Conservation (phyloP, 2,888 invertebrate genomes). For the Athalia cordata region DNA sequence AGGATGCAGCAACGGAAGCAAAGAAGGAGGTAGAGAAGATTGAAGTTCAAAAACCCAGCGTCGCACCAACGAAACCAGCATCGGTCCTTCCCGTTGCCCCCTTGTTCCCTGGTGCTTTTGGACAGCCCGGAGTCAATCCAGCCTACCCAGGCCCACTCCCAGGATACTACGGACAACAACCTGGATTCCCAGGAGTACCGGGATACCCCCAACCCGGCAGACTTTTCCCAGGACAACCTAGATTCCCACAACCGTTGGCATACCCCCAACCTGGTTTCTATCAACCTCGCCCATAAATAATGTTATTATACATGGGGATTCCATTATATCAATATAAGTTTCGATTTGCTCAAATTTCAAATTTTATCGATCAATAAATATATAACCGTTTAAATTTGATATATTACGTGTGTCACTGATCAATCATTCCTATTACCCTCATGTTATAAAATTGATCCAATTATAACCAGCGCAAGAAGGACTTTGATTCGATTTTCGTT, state of each 20-base stretch:
- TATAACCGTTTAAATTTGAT: no score
- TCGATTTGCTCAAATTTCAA: no score
- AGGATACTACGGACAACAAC: neutral
- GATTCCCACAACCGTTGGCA: conserved; percentile 21
- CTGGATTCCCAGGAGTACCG: neutral
- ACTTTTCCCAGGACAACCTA: neutral
- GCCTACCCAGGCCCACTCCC: neutral
- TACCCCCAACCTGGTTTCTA: conserved; percentile 46
- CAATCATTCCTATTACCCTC: no score
- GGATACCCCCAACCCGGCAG: neutral
- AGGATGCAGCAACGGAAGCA: no score
- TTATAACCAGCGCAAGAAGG: no score
- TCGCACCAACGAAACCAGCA: neutral
- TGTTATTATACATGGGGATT: no score
- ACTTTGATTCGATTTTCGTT: no score
- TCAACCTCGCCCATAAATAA: conserved; percentile 45
- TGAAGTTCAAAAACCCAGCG: conserved; percentile 1
- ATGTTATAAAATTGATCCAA: no score
- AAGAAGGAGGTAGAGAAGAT: neutral
- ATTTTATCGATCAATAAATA: no score
- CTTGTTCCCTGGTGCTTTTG: no score
- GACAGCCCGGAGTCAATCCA: neutral
- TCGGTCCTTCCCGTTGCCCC: neutral
- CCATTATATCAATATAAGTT: no score
- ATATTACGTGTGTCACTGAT: no score